Conservation (phyloP, 2,888 invertebrate species). For the Embidobia sp. region DNA sequence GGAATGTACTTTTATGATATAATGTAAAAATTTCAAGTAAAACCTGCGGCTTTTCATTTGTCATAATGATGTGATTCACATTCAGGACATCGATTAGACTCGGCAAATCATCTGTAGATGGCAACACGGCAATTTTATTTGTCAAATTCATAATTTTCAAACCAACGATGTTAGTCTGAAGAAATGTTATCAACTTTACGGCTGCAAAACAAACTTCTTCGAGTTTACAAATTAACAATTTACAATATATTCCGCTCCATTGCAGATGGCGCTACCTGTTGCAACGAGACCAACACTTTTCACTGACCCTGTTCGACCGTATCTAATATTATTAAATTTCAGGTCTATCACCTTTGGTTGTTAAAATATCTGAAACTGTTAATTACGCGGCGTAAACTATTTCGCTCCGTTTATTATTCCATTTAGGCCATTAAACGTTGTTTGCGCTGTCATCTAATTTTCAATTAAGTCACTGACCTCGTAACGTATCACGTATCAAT, state of each 20-base stretch:
- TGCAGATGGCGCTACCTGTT: background rate
- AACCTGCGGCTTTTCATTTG: too few species aligned
- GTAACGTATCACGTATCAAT: conserved; percentile 9
- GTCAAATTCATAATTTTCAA: too few species aligned
- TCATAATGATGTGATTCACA: too few species aligned
- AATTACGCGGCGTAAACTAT: conserved; percentile 10
- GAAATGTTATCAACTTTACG: too few species aligned
- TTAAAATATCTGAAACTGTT: conserved; percentile 19
- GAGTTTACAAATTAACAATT: background rate
- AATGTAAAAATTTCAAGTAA: too few species aligned
- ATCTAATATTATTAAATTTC: conserved; percentile 10
- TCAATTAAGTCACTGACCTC: conserved; percentile 9
- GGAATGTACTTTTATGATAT: too few species aligned
- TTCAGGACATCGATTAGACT: too few species aligned
- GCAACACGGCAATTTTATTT: too few species aligned
- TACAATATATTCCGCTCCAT: too few species aligned
- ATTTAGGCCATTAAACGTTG: conserved; percentile 5
- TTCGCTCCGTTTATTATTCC: conserved; percentile 16
- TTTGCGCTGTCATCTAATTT: conserved; percentile 10
- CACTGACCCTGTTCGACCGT: background rate
- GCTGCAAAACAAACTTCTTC: too few species aligned
- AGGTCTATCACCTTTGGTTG: conserved; percentile 8
- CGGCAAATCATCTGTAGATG: too few species aligned
- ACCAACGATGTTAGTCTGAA: too few species aligned
- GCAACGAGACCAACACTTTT: background rate